Conservation (phyloP, 2,888 invertebrate genomes). For the Tolmerus cingulatus region DNA sequence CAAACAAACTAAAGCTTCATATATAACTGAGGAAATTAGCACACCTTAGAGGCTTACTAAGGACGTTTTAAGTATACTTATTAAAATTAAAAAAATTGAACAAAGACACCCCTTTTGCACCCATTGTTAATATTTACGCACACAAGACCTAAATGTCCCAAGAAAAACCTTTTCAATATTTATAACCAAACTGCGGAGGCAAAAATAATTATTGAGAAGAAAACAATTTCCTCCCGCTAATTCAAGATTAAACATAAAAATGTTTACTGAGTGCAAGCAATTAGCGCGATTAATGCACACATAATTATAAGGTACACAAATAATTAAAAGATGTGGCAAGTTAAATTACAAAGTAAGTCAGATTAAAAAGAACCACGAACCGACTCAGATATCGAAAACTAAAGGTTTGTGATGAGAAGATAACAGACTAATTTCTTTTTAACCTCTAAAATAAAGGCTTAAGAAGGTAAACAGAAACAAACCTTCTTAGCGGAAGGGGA, state of each 20-base stretch:
- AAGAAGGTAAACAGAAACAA: background rate
- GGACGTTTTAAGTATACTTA: too few species aligned
- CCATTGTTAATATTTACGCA: background rate
- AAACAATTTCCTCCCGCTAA: background rate
- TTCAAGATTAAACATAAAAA: background rate
- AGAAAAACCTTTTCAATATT: background rate
- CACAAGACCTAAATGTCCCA: background rate
- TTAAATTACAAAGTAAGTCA: background rate
- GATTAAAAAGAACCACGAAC: background rate
- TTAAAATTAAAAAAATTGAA: too few species aligned
- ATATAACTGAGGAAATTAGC: too few species aligned
- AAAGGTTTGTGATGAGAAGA: background rate
- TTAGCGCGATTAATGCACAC: background rate
- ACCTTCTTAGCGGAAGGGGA: background rate
- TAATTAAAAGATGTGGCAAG: background rate
- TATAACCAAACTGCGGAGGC: background rate
- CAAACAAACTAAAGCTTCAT: too few species aligned
- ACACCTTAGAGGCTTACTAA: too few species aligned
- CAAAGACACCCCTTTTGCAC: too few species aligned
- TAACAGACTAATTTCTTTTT: background rate
- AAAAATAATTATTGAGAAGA: background rate
- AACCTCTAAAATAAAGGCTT: background rate
- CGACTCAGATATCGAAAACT: background rate
- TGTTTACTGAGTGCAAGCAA: background rate
- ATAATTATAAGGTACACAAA: background rate